phyloP scores from a whole-genome alignment of 2,797 vertebrate species.

The Sebastes baramenuke region DNA sequence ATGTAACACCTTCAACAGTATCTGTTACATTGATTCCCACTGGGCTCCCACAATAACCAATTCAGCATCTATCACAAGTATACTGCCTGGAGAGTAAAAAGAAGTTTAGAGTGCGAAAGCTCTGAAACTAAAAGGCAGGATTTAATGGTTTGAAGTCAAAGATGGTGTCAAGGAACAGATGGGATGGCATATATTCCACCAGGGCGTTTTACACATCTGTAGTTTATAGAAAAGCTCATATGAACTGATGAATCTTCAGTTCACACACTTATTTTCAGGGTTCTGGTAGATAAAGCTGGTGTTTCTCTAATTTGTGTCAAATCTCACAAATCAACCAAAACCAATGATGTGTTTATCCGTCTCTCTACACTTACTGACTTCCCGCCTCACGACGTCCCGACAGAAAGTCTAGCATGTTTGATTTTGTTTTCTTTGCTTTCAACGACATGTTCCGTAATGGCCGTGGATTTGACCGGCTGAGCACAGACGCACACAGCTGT shows the following conservation, averaged over 20 bases:
- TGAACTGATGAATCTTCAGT: background rate
- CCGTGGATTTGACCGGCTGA: no score
- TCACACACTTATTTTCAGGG: background rate
- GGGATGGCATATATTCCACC: background rate
- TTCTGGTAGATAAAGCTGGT: background rate
- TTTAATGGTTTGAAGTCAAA: constrained; percentile 23
- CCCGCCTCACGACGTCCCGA: no score
- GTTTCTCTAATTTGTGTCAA: background rate
- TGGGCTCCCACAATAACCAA: constrained; percentile 37
- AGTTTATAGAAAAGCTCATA: background rate
- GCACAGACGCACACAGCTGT: no score
- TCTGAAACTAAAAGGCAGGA: constrained; percentile 16
- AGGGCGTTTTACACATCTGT: background rate
- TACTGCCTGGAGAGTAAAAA: constrained; percentile 8
- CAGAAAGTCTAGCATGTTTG: no score
- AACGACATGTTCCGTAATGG: no score
- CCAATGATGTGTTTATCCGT: background rate
- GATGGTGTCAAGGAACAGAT: background rate
- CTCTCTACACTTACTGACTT: background rate
- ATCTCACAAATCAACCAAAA: background rate
- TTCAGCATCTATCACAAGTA: constrained; percentile 36
- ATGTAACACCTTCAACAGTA: constrained; percentile 46
- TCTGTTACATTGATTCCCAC: constrained; percentile 57
- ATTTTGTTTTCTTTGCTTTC: no score
- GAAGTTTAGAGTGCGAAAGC: constrained; percentile 15